Conservation (phyloP, 2,797 vertebrate species). For the Gadopsis bispinosus region DNA sequence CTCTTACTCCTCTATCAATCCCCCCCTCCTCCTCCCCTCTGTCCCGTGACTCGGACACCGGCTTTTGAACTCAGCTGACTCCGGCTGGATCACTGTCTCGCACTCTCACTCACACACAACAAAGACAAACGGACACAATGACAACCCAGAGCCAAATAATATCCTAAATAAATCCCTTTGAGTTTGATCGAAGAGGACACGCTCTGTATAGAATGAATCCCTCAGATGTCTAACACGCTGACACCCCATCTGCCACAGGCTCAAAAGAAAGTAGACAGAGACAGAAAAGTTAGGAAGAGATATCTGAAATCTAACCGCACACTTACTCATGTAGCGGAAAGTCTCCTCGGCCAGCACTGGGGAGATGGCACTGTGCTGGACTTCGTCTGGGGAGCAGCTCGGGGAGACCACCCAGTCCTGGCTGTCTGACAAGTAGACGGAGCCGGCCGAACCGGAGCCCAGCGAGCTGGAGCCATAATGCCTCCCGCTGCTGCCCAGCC, state of each 20-base stretch:
- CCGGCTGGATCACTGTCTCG: constrained; percentile 45
- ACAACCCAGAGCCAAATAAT: constrained; percentile 16
- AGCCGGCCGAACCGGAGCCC: constrained; percentile 86
- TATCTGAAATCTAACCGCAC: background rate
- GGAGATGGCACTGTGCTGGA: constrained; percentile 78
- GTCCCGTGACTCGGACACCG: constrained; percentile 69
- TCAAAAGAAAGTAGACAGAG: constrained; percentile 24
- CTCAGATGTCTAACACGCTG: constrained; percentile 27
- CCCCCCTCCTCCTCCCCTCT: constrained; percentile 8
- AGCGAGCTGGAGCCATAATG: constrained; percentile 73
- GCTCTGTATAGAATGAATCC: constrained; percentile 25
- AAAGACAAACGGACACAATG: constrained; percentile 23
- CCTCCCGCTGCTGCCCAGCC: constrained; percentile 73
- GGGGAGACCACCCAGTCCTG: constrained; percentile 90
- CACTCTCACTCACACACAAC: background rate
- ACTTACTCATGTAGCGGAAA: constrained; percentile 96
- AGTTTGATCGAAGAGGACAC: constrained; percentile 42
- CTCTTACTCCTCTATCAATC: constrained; percentile 32
- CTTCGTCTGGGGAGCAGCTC: constrained; percentile 78
- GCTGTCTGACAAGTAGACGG: constrained; percentile 91
- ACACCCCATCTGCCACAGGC: constrained; percentile 48
- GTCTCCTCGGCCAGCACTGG: constrained; percentile 90
- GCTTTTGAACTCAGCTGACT: constrained; percentile 68
- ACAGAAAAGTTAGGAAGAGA: background rate
- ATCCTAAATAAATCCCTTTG: constrained; percentile 57